Evolutionary conservation across 2,888 invertebrate genomes (phyloP).

Genomic region (Gymnoscelis rufifasciata): DNA sequence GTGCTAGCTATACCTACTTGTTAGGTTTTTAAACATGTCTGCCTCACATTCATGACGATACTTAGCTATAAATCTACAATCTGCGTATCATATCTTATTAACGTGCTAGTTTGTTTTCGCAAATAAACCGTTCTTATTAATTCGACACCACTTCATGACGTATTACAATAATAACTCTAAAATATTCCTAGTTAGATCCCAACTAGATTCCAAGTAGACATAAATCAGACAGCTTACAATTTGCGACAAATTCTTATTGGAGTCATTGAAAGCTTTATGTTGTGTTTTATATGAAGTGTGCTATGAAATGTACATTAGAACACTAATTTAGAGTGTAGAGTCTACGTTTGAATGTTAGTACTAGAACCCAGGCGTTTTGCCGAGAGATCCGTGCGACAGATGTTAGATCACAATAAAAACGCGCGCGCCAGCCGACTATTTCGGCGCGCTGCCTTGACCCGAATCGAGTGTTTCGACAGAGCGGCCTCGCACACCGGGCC

Average conservation of each 20-base stretch:
- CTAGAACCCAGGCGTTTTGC: slow-evolving; percentile 38
- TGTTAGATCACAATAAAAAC: slow-evolving; percentile 78
- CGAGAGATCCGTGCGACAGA: slow-evolving; percentile 56
- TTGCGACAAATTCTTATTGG: background rate
- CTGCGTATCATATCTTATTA: background rate
- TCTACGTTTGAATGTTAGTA: background rate
- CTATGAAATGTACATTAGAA: background rate
- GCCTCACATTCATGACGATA: background rate
- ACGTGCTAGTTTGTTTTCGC: background rate
- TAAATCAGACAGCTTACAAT: background rate
- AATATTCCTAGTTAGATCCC: background rate
- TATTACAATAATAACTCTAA: background rate
- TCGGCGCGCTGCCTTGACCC: slow-evolving; percentile 78
- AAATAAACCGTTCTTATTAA: background rate
- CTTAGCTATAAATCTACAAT: background rate
- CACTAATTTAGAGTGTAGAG: background rate
- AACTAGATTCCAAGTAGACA: slow-evolving; percentile 1
- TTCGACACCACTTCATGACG: background rate
- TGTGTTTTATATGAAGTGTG: background rate
- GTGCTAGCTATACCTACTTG: slow-evolving; percentile 15
- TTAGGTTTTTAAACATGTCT: slow-evolving; percentile 1
- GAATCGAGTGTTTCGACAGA: slow-evolving; percentile 77
- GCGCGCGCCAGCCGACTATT: slow-evolving; percentile 75
- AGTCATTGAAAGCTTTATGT: background rate
- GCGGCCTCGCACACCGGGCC: slow-evolving; percentile 78